Percentiles rank a stretch among this genome's conserved stretches.
Conservation (phyloP, 2,113 vertebrate genomes). For the Corythoichthys haematopterus region DNA sequence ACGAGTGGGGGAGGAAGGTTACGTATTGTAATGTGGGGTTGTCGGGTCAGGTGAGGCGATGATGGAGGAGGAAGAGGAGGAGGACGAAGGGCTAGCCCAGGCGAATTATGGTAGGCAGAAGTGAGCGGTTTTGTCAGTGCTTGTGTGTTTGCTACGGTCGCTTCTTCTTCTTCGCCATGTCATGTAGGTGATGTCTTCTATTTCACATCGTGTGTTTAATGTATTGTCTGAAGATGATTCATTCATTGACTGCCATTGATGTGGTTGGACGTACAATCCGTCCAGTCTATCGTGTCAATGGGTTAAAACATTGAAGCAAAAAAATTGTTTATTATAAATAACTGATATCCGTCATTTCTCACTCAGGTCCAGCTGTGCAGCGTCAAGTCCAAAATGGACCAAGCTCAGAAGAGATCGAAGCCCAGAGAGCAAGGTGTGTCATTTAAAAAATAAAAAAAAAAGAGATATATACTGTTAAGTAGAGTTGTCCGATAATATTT, state of each 20-base stretch:
- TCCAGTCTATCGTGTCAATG: no score
- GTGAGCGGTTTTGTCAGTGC: conserved; percentile 91
- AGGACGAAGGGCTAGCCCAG: conserved; percentile 21
- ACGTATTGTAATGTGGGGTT: neutral
- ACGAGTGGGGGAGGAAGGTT: neutral
- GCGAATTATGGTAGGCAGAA: conserved; percentile 78
- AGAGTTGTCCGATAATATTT: no score
- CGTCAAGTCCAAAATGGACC: conserved; percentile 89
- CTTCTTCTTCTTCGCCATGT: conserved; percentile 87
- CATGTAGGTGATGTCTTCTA: conserved; percentile 78
- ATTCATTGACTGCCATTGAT: no score
- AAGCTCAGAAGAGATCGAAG: conserved; percentile 91
- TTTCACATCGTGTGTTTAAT: conserved; percentile 7
- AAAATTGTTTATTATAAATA: no score
- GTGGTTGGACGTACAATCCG: no score
- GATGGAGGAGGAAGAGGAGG: conserved; percentile 18
- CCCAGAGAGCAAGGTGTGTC: conserved; percentile 85
- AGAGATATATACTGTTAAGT: no score
- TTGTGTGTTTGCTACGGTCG: conserved; percentile 90
- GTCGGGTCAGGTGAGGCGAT: conserved; percentile 29
- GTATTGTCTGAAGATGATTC: neutral
- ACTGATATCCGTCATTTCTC: neutral
- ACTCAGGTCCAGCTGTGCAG: conserved; percentile 86
- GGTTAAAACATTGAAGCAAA: no score
- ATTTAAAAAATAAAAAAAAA: no score